Evolutionary conservation across 2,113 vertebrate species (phyloP).

Genomic region (Gasterosteus nipponicus): DNA sequence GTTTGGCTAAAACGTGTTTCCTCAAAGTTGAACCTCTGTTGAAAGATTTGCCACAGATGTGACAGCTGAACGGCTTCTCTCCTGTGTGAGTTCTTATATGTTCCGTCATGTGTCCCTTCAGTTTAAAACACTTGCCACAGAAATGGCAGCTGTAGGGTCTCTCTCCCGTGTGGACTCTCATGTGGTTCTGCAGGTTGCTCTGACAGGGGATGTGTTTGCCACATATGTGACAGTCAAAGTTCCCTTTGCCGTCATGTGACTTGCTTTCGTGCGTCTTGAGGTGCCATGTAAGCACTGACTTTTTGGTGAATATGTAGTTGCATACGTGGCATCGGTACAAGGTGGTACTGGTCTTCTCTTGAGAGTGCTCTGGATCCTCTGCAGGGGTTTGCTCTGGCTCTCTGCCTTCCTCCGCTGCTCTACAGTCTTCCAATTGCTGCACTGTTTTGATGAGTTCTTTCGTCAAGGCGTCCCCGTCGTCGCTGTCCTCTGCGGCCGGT

Average conservation of each 20-base stretch:
- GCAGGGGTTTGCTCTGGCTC: background rate
- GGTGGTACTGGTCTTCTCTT: conserved; percentile 50
- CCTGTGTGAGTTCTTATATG: conserved; percentile 63
- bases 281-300: conserved; percentile 50
- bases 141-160: conserved; percentile 60
- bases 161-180: conserved; percentile 57
- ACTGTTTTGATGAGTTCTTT: conserved; percentile 64
- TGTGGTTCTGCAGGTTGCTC: conserved; percentile 66
- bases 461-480: conserved; percentile 52
- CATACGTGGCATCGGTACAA: conserved; percentile 67
- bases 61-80: conserved; percentile 65
- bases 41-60: conserved; percentile 64
- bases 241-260: conserved; percentile 28
- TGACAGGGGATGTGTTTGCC: conserved; percentile 59
- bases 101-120: conserved; percentile 65
- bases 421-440: conserved; percentile 58
- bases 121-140: conserved; percentile 64
- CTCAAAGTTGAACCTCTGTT: conserved; percentile 60
- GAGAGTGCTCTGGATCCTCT: conserved; percentile 17
- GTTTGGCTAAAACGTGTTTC: conserved; percentile 58
- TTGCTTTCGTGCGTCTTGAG: conserved; percentile 55
- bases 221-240: conserved; percentile 64
- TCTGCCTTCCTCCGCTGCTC: conserved; percentile 44
- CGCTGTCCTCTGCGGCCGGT: conserved; percentile 38
- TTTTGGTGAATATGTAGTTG: conserved; percentile 63